Evolutionary conservation across 1,140 invertebrate species (phyloP).

Genomic region (Lepidurus packardi): DNA sequence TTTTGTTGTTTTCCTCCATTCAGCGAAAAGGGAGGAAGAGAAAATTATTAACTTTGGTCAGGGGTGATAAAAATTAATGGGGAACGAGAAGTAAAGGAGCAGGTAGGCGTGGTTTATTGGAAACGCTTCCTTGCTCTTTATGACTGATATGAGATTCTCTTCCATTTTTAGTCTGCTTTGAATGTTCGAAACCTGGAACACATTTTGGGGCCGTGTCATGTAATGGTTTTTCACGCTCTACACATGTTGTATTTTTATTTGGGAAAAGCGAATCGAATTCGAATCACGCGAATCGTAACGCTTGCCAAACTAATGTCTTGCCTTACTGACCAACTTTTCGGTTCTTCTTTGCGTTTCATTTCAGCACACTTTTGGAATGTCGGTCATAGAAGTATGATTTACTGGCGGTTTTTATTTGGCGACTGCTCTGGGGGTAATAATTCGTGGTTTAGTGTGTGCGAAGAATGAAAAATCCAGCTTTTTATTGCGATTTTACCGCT

Average conservation of each 20-base stretch:
- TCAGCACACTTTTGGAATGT: too few relatives aligned
- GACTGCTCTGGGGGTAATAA: too few relatives aligned
- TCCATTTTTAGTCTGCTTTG: not conserved
- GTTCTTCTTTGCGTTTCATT: too few relatives aligned
- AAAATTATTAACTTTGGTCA: not conserved
- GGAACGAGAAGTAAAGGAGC: not conserved
- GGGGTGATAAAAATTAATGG: not conserved
- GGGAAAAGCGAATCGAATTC: conserved; percentile 4
- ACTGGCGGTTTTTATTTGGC: too few relatives aligned
- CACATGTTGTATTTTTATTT: too few relatives aligned
- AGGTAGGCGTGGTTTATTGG: not conserved
- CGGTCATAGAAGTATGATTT: too few relatives aligned
- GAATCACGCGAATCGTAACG: not conserved
- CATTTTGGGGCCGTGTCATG: not conserved
- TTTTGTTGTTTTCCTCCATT: not conserved
- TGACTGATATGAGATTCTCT: conserved; percentile 7
- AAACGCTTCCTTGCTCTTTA: not conserved
- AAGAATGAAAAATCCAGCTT: too few relatives aligned
- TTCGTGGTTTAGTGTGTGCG: too few relatives aligned
- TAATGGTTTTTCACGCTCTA: not conserved
- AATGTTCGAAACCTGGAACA: not conserved
- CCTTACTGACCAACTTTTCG: conserved; percentile 10
- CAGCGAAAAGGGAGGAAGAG: not conserved
- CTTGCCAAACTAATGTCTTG: not conserved
- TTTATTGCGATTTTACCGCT: too few relatives aligned